These are phyloP conservation scores for Zaprionus lachaisei DNA, from an alignment of 1,140 invertebrate genomes.

Conservation along the genomic window DNA sequence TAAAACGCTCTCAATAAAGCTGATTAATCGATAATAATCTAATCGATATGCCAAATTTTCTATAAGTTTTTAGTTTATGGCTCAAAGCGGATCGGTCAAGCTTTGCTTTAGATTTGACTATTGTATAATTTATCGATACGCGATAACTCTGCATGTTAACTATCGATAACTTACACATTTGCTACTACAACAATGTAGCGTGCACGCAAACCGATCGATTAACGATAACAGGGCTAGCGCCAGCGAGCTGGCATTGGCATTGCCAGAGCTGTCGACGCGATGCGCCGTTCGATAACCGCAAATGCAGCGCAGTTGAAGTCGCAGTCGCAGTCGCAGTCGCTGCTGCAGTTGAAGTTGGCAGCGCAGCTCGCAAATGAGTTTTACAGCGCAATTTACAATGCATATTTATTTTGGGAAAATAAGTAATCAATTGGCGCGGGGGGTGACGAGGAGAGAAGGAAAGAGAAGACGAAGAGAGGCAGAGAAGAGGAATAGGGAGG, in stretches of 20 bases:
- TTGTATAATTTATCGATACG: too few relatives aligned
- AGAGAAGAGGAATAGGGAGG: not conserved
- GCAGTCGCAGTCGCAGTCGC: not conserved
- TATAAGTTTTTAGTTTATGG: too few relatives aligned
- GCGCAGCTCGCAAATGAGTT: constrained; percentile 64
- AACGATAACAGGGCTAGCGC: constrained; percentile 54
- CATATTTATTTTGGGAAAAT: constrained; percentile 82
- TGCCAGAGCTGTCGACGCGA: constrained; percentile 48
- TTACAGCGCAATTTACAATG: constrained; percentile 71
- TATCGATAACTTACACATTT: not conserved
- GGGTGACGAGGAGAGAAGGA: not conserved
- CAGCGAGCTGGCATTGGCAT: constrained; percentile 19
- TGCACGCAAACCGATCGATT: constrained; percentile 60
- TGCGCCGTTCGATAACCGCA: constrained; percentile 65
- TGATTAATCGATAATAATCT: not conserved
- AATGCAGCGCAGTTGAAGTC: constrained; percentile 20
- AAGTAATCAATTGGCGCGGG: constrained; percentile 68
- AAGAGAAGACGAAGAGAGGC: not conserved
- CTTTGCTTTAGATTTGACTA: too few relatives aligned
- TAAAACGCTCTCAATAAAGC: too few relatives aligned
- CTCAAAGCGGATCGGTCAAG: too few relatives aligned
- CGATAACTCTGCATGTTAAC: constrained; percentile 5
- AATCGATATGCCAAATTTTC: not conserved
- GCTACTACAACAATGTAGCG: not conserved
- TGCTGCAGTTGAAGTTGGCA: constrained; percentile 16